Conservation (phyloP, 2,113 vertebrate genomes). For the Campylorhamphus procurvoides region DNA sequence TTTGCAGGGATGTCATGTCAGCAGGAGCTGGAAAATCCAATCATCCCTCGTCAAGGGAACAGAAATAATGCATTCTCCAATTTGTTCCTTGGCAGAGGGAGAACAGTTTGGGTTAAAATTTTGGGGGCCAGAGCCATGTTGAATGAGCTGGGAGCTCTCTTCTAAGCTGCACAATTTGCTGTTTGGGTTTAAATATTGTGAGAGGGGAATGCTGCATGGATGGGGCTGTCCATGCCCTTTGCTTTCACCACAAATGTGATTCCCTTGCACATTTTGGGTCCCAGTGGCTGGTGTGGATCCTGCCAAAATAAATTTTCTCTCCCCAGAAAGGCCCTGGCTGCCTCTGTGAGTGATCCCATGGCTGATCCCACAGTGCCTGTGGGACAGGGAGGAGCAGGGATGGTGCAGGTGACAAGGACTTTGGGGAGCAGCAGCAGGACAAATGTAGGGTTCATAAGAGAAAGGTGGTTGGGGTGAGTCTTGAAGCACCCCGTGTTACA, state of each 20-base stretch:
- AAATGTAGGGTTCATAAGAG: neutral
- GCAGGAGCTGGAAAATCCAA: slow-evolving; percentile 1
- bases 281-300: neutral
- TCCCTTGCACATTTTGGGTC: neutral
- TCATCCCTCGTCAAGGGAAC: neutral
- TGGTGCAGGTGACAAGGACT: neutral
- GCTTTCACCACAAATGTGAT: neutral
- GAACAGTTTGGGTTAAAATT: neutral
- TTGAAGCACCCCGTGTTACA: neutral
- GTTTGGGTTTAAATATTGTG: neutral
- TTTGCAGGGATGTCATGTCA: neutral
- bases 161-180: neutral
- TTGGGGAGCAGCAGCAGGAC: neutral
- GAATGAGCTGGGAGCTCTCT: neutral
- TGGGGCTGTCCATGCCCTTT: neutral
- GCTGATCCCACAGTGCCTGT: neutral
- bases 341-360: neutral
- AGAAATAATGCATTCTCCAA: neutral
- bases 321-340: neutral
- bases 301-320: neutral
- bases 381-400: neutral
- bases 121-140: neutral
- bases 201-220: neutral
- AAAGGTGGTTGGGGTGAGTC: neutral
- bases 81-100: neutral